Conservation (phyloP, 2,888 invertebrate species). For the Podotricha telesiphe region DNA sequence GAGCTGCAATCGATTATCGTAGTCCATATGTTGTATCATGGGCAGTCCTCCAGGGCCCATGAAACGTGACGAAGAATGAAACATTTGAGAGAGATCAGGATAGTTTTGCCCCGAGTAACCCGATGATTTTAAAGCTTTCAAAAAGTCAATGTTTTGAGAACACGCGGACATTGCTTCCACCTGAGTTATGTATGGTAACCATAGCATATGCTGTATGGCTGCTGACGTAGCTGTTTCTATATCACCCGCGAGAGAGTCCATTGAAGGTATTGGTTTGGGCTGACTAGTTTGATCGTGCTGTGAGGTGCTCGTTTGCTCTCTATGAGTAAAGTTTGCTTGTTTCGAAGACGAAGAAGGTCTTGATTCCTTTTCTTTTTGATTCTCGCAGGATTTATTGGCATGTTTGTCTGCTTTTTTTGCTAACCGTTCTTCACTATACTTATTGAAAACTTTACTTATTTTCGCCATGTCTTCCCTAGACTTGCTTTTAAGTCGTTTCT, state of each 20-base stretch:
- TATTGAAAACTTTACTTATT: slow-evolving; percentile 70
- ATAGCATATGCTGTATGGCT: slow-evolving; percentile 88
- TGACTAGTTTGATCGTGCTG: slow-evolving; percentile 52
- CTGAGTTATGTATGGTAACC: slow-evolving; percentile 88
- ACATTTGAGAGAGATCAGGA: slow-evolving; percentile 79
- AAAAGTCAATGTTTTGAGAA: slow-evolving; percentile 82
- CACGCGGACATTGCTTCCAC: slow-evolving; percentile 84
- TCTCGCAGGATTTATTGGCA: slow-evolving; percentile 59
- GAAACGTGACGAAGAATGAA: slow-evolving; percentile 71
- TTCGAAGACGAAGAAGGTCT: slow-evolving; percentile 54
- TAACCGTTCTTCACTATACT: slow-evolving; percentile 59
- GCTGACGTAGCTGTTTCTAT: slow-evolving; percentile 88
- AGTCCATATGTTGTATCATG: slow-evolving; percentile 76
- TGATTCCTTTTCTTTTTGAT: slow-evolving; percentile 50
- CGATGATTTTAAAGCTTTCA: slow-evolving; percentile 83
- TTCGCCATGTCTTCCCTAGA: slow-evolving; percentile 67
- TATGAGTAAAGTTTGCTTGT: slow-evolving; percentile 48
- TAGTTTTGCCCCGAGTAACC: slow-evolving; percentile 76
- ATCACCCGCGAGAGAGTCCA: slow-evolving; percentile 83
- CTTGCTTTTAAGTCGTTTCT: slow-evolving; percentile 69
- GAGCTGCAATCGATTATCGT: slow-evolving; percentile 82
- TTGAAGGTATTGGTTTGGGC: slow-evolving; percentile 66
- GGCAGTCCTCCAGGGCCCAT: slow-evolving; percentile 73
- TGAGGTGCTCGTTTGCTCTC: slow-evolving; percentile 54
- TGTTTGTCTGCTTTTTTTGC: slow-evolving; percentile 59